Base-by-base conservation (phyloP, 2,888 invertebrate species). In the Dusona sp. region DNA sequence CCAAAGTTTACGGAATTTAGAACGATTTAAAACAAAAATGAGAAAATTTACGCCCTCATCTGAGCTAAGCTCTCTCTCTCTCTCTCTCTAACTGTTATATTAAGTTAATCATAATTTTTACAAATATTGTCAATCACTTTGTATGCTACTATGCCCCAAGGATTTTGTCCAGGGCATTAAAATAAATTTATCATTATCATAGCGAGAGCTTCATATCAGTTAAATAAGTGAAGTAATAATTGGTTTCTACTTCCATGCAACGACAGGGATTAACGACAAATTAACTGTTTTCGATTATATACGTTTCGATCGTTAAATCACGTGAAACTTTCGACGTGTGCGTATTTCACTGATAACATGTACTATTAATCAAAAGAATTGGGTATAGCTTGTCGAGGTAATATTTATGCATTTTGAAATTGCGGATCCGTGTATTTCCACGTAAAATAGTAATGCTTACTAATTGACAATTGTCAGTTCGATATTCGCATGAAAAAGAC, bases 281-380 rank as follows among this genome's bases (percentile, higher is more conserved):
- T 64, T 45, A 77, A 77, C 48, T 67, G 11, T 22, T 68, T 38
- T 64, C 29, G 42, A 54, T 85, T 33, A 45, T 48, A 25, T 54
- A 48, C 11, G 57, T 29, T 61, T 4, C 8, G 16, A 65, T 65
- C 54, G 33, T 68, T 51, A 33, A 79, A 54, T 54, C n/a, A 33
- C 38, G 68, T 19, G 57, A 79, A 70, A 79, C 11, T 79, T 22
- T 51, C 80, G 72, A 68, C 25, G 45, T 73, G 42, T 51, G 29
- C 68, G 68, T 75, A 77, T 85, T 79, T 70, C 65, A 22, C 72
- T 80, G 87, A 87, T 86, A 88, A 80, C 73, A 81, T 74, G 51
- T 51, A 29, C 25, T 73, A 84, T 84, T 84, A 82, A 83, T 86
- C 78, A 85, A 83, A 84, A 84, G 72, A 84, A 79, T 83, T 33